A percentile compares a stretch with the other conserved stretches of the same genome.
Conservation (phyloP, 2,797 vertebrate species). For the Ctenopoma kingsleyae region DNA sequence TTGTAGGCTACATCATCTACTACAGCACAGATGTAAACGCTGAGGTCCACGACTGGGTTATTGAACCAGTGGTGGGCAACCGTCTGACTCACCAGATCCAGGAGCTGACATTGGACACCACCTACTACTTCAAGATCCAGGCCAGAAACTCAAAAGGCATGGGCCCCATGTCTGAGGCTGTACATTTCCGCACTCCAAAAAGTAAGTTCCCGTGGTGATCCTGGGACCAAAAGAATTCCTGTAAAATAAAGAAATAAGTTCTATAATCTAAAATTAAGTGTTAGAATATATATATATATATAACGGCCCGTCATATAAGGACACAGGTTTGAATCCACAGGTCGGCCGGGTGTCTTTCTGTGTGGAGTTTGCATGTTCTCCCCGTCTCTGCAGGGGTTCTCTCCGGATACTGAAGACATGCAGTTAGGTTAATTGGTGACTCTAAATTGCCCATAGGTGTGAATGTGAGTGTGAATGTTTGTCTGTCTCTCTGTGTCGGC, state of each 20-base stretch:
- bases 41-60: conserved; percentile 98
- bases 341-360: too few relatives aligned
- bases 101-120: conserved; percentile 95
- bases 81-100: conserved; percentile 98
- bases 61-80: conserved; percentile 97
- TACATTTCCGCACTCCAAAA: conserved; percentile 97
- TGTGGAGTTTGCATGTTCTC: too few relatives aligned
- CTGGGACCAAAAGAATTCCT: not conserved
- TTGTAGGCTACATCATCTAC: conserved; percentile 96
- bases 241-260: not conserved
- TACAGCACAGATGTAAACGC: conserved; percentile 98
- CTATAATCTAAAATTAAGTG: not conserved
- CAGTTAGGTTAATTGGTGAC: too few relatives aligned
- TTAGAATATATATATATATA: not conserved
- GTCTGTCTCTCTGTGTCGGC: too few relatives aligned
- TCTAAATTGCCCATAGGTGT: too few relatives aligned
- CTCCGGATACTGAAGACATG: too few relatives aligned
- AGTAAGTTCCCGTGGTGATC: conserved; percentile 78
- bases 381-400: too few relatives aligned
- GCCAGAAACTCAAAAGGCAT: conserved; percentile 98
- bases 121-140: conserved; percentile 99
- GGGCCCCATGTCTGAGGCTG: conserved; percentile 98
- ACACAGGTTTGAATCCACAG: too few relatives aligned
- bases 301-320: too few relatives aligned
- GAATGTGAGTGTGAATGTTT: too few relatives aligned